A percentile compares a stretch with the other conserved stretches of the same genome.
These are phyloP conservation scores for Enteromius unitaeniatus DNA, from an alignment of 2,797 vertebrate species.

Conservation along the genomic window DNA sequence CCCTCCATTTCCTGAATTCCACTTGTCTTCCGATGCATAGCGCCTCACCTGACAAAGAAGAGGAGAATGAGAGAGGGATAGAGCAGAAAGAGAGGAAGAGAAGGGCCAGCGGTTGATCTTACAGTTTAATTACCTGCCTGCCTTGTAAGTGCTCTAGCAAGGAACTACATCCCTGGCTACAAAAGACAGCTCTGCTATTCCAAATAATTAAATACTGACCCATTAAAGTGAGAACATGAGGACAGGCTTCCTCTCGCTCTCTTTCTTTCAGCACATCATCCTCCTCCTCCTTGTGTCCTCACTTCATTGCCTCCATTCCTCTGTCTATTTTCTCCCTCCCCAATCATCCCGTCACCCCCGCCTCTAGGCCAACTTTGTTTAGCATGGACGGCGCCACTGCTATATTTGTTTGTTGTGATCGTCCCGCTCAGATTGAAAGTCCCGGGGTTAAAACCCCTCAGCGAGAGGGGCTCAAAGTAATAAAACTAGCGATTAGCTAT, in stretches of 20 bases:
- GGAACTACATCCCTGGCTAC: conserved; percentile 79
- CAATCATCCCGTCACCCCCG: conserved; percentile 32
- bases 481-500: conserved; percentile 91
- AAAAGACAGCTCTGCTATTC: conserved; percentile 78
- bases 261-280: conserved; percentile 64
- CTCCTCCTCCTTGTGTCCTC: conserved; percentile 53
- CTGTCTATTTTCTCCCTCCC: conserved; percentile 37
- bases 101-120: conserved; percentile 67
- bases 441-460: conserved; percentile 73
- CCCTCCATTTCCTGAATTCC: conserved; percentile 69
- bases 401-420: conserved; percentile 70
- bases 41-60: conserved; percentile 77
- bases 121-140: conserved; percentile 84
- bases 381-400: conserved; percentile 55
- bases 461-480: conserved; percentile 80
- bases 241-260: conserved; percentile 66
- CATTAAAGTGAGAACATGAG: conserved; percentile 81
- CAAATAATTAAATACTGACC: conserved; percentile 72
- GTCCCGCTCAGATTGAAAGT: conserved; percentile 75
- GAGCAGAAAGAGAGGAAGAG: conserved; percentile 44
- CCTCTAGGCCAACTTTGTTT: conserved; percentile 64
- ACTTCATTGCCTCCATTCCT: conserved; percentile 53
- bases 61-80: conserved; percentile 40
- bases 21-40: conserved; percentile 74
- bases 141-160: conserved; percentile 82